Percentiles rank a stretch among this genome's conserved stretches.
Conservation (phyloP, 2,888 invertebrate genomes). For the Stegana nigrithorax region DNA sequence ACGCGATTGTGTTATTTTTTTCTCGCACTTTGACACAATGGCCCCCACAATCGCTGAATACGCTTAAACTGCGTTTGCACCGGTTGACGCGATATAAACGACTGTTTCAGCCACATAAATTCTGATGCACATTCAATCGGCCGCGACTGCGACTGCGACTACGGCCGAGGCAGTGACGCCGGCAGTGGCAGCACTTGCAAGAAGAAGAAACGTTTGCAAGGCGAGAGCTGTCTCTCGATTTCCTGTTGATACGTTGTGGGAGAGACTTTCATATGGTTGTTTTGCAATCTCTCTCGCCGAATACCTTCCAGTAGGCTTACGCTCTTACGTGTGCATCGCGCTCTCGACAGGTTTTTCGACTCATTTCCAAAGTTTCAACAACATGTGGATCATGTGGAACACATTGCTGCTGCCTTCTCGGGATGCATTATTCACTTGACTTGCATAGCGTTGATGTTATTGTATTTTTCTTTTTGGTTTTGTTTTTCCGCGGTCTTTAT, state of each 20-base stretch:
- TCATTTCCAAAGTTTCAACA: neutral
- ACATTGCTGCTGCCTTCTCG: neutral
- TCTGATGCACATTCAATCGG: slow-evolving; percentile 58
- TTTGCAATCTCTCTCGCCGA: no score
- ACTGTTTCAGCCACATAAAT: slow-evolving; percentile 63
- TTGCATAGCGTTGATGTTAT: no score
- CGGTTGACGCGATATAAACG: slow-evolving; percentile 60
- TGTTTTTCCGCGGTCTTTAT: slow-evolving; percentile 16
- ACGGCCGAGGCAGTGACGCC: neutral
- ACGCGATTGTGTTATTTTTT: neutral
- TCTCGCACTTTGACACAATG: neutral
- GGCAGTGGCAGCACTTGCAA: neutral
- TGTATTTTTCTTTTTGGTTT: no score
- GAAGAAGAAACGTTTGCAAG: no score
- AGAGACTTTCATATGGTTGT: no score
- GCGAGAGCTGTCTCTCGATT: no score
- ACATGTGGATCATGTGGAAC: no score
- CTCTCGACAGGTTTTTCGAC: neutral
- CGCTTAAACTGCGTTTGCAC: slow-evolving; percentile 50
- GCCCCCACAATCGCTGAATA: neutral
- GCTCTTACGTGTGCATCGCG: no score
- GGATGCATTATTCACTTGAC: neutral
- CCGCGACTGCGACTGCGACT: slow-evolving; percentile 25
- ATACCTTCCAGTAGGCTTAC: no score
- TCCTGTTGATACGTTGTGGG: no score